These are phyloP conservation scores for Dasypogon diadema DNA, from an alignment of 2,888 invertebrate genomes.

Conservation along the genomic window DNA sequence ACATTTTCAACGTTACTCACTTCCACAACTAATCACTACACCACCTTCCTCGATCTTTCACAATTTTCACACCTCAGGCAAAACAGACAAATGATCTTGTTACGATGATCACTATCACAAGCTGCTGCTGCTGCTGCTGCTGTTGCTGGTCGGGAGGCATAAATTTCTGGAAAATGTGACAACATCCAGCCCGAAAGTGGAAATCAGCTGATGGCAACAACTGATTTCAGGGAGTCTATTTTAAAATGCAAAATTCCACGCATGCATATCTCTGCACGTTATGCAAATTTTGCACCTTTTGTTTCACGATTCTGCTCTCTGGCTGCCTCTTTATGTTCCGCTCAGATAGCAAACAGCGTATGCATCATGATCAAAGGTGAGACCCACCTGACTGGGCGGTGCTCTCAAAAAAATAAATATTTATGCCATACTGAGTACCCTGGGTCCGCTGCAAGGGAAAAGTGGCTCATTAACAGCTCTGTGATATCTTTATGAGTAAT, in stretches of 20 bases:
- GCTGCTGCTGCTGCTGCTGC: no score
- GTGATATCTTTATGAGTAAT: conserved; percentile 47
- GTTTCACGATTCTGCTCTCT: conserved; percentile 29
- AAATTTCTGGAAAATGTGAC: conserved; percentile 48
- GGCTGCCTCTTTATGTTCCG: conserved; percentile 47
- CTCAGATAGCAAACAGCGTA: conserved; percentile 6
- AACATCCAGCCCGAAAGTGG: conserved; percentile 25
- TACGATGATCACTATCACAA: conserved; percentile 33
- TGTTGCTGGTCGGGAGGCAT: conserved; percentile 42
- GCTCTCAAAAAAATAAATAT: conserved; percentile 49
- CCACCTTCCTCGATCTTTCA: conserved; percentile 28
- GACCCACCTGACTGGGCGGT: conserved; percentile 42
- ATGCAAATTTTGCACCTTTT: conserved; percentile 44
- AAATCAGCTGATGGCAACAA: conserved; percentile 38
- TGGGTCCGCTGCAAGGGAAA: conserved; percentile 2
- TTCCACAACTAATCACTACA: conserved; percentile 20
- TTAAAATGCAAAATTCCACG: conserved; percentile 47
- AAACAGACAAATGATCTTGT: conserved; percentile 48
- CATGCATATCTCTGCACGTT: conserved; percentile 44
- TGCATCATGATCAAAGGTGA: conserved; percentile 46
- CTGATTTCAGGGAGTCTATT: conserved; percentile 18
- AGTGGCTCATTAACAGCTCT: conserved; percentile 44
- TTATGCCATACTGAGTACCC: conserved; percentile 11
- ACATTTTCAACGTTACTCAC: neutral
- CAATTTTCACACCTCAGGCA: conserved; percentile 45